phyloP scores from a whole-genome alignment of 2,888 invertebrate genomes.

The Calameuta pallipes region DNA sequence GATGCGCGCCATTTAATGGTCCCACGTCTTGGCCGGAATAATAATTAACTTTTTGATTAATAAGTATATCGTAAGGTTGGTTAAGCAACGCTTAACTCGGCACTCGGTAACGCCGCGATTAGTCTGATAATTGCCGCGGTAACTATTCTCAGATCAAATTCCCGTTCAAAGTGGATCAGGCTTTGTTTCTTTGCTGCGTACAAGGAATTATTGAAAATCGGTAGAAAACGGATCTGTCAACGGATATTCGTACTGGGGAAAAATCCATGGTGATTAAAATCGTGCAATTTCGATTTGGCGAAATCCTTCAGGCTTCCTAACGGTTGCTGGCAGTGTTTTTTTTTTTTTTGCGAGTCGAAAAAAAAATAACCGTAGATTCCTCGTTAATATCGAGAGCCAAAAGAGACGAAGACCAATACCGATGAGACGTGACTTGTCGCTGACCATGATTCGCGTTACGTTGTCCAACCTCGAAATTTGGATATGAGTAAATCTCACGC shows the following conservation, averaged over 20 bases:
- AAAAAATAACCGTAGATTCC: not conserved
- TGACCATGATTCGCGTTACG: not conserved
- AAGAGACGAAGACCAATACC: not conserved
- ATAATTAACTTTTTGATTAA: not conserved
- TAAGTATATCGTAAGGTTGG: not conserved
- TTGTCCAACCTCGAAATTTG: too few relatives aligned
- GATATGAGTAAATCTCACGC: too few relatives aligned
- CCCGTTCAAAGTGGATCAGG: not conserved
- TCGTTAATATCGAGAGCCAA: not conserved
- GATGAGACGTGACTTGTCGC: not conserved
- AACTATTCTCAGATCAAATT: not conserved
- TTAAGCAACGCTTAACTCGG: not conserved
- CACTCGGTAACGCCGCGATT: not conserved
- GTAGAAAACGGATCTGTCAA: not conserved
- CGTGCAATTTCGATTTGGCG: not conserved
- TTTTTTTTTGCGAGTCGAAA: not conserved
- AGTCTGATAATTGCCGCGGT: not conserved
- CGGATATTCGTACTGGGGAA: not conserved
- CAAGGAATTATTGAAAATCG: not conserved
- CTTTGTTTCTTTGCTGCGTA: not conserved
- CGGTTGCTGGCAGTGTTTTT: not conserved
- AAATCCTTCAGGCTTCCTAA: not conserved
- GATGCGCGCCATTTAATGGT: not conserved
- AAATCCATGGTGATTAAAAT: not conserved
- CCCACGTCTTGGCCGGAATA: not conserved